Evolutionary conservation across 2,113 vertebrate species (phyloP), one percentile per base, ranked within the genome.

Genomic region (Euleptes europaea): DNA sequence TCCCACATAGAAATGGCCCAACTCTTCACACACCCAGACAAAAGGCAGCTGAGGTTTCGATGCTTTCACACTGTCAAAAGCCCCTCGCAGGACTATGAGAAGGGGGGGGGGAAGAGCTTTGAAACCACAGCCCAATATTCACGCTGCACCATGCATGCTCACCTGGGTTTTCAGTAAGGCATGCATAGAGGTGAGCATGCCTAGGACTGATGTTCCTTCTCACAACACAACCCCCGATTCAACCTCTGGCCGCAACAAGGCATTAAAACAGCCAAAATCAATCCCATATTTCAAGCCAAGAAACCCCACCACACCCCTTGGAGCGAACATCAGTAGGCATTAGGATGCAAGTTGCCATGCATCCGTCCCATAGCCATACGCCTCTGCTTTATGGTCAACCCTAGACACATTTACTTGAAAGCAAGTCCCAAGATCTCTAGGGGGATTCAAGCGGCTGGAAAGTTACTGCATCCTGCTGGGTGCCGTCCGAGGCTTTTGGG

Each of bases 281-380:
- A 91, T 7, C 31, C 72, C 14, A 28, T 66, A 0, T 19, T 26
- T 12, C 65, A 40, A 31, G 57, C 11, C 23, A 13, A 57, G 67
- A 3, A 7, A 33, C n/a, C n/a, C 38, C 23, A 13, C 2, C 7
- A 10, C 28, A 15, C 2, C 33, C 1, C 10, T 54, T 54, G 5
- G 38, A 44, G 80, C 33, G 1, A 5, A 67, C 66, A 79, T 13
- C 23, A 78, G 15, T 15, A 85, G 19, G 38, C 3, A 81, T 83
- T 40, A 57, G 84, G 80, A 51, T 3, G 6, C 63, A 67, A 23
- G n/a, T 10, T 12, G 35, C 51, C 1, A 3, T 28, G 78, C 28
- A 33, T 51, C 6, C 23, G 49, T 5, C 1, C 19, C 1, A 75
- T 0, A 70, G 5, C 0, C 1, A 15, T 3, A 54, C 1, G 14